Conservation (phyloP, 1,140 invertebrate species). For the Trigoniulus corallinus region DNA sequence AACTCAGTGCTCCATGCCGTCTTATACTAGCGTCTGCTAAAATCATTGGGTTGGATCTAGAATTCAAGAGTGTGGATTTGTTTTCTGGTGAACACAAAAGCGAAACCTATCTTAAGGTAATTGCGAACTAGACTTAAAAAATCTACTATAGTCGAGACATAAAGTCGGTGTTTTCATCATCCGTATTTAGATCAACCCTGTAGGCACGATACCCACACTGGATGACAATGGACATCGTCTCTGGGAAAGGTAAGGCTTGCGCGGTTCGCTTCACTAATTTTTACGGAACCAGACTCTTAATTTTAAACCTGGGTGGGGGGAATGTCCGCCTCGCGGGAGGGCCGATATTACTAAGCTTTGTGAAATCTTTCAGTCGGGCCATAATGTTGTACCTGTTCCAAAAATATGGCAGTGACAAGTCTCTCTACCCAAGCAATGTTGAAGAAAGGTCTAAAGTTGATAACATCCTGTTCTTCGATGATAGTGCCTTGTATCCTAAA, state of each 20-base stretch:
- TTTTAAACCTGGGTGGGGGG: too few species aligned
- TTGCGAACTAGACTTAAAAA: too few species aligned
- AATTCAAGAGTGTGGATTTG: neutral
- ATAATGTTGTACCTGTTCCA: neutral
- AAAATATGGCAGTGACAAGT: neutral
- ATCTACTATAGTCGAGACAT: too few species aligned
- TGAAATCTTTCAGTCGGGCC: neutral
- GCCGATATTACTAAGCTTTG: neutral
- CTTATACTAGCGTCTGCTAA: neutral
- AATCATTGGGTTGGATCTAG: neutral
- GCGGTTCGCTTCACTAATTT: neutral
- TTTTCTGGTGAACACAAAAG: neutral
- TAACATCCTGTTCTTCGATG: neutral
- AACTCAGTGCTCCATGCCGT: neutral
- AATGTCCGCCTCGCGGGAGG: too few species aligned
- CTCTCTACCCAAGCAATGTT: neutral
- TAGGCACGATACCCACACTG: neutral
- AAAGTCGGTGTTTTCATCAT: too few species aligned
- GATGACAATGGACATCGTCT: neutral
- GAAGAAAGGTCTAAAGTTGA: neutral
- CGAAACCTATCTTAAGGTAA: neutral
- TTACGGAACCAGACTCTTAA: too few species aligned
- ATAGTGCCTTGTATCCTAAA: neutral
- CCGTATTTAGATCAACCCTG: neutral
- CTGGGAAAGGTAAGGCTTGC: neutral